phyloP scores from a whole-genome alignment of 2,113 vertebrate genomes.

The Gymnorhina tibicen region DNA sequence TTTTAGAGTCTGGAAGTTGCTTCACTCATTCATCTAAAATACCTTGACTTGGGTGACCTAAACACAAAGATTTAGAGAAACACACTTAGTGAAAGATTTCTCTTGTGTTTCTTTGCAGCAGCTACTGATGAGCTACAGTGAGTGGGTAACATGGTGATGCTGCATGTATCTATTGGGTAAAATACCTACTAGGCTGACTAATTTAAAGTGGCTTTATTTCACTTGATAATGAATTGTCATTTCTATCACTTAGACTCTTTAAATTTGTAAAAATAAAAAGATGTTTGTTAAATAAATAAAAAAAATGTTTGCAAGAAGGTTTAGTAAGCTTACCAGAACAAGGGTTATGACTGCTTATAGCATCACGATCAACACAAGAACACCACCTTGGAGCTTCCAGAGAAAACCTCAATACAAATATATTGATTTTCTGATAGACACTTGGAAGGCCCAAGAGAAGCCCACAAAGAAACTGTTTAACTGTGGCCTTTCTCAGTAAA shows the following conservation, averaged over 20 bases:
- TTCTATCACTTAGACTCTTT: neutral
- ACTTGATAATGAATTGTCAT: neutral
- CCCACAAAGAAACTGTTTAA: neutral
- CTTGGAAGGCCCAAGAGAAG: neutral
- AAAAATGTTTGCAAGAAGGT: neutral
- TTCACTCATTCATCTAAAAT: neutral
- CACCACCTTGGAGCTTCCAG: neutral
- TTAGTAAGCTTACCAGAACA: neutral
- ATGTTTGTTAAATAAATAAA: neutral
- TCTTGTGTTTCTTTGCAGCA: neutral
- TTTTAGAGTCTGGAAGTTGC: neutral
- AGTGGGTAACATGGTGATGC: neutral
- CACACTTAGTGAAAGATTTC: neutral
- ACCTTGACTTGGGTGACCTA: neutral
- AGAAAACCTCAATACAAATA: neutral
- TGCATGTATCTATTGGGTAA: neutral
- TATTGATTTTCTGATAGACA: neutral
- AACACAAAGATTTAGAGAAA: neutral
- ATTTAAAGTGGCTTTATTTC: neutral
- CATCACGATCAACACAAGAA: neutral
- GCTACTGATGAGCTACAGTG: neutral
- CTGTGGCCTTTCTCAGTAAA: neutral
- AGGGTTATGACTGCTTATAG: neutral
- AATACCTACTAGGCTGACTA: neutral
- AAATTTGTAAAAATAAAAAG: neutral